Percentiles rank a stretch among this genome's conserved stretches.
Conservation (phyloP, 2,113 vertebrate species). For the Pogona vitticeps region DNA sequence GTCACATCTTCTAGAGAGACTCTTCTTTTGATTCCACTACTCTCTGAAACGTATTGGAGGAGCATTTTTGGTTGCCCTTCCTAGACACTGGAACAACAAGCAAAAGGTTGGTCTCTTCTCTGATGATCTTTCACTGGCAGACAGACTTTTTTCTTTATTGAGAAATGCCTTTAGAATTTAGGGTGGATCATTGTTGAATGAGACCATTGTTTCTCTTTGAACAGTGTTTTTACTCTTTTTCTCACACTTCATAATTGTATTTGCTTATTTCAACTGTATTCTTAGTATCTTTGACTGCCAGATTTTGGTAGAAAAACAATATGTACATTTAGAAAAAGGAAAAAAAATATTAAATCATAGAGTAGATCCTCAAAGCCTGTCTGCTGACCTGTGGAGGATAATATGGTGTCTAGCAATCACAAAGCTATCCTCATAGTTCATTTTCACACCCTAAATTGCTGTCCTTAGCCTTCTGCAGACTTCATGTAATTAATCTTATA, state of each 20-base stretch:
- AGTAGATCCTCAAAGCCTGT: not conserved
- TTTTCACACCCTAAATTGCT: not conserved
- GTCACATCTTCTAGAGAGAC: no score
- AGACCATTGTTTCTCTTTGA: not conserved
- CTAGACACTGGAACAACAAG: no score
- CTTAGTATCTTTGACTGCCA: not conserved
- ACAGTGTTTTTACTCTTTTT: not conserved
- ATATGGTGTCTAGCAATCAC: not conserved
- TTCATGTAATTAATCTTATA: not conserved
- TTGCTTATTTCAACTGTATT: not conserved
- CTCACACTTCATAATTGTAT: not conserved
- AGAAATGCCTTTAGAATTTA: not conserved
- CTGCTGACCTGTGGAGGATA: not conserved
- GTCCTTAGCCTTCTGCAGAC: not conserved
- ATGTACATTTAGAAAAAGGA: not conserved
- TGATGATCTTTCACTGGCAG: no score
- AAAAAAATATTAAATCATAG: not conserved
- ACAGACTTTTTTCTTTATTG: not conserved
- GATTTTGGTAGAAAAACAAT: no score
- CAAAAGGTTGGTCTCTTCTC: no score
- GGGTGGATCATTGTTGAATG: not conserved
- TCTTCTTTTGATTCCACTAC: no score
- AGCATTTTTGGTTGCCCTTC: no score
- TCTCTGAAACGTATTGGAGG: no score
- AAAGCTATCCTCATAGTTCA: not conserved